Evolutionary conservation across 2,797 vertebrate species (phyloP), one percentile per base, ranked within the genome.

Genomic region (Syncerus caffer): DNA sequence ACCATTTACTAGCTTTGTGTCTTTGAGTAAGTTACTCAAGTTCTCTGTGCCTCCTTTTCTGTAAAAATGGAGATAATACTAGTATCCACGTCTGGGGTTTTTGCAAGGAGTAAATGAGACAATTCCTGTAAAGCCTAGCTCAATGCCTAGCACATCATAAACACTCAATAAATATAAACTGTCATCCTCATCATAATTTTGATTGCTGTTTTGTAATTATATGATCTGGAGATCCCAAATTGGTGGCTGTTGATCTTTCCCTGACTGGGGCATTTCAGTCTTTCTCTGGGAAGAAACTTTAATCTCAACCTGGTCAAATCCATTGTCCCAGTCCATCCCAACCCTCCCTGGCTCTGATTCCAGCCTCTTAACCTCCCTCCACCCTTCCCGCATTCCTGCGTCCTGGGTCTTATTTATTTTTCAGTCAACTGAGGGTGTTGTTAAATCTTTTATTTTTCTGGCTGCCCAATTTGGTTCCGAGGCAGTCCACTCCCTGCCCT

Each of bases 371-470:
- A 38, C 85, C 25, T 92, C 47, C 71, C 96, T 97, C 98, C 95
- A 93, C 96, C 96, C 97, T 95, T 95, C 92, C 74, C 11, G 0
- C 97, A 98, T 98, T 98, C 97, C 93, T 97, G 93, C 0, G 3
- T 83, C 94, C 42, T 94, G 92, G 95, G 57, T 89, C 91, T 88
- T 97, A 96, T 96, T 97, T 98, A 97, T 97, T 98, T 97, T 97
- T 95, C 96, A 97, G 97, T 91, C 89, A 27, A 64, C 88, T 47
- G 42, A 98, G 95, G 97, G 95, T 97, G 98, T 96, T 96, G 97
- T 97, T 98, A 95, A 97, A 96, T 51, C 97, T 97, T 94, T 96
- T 96, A 51, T 97, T 97, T 96, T 97, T 90, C 97, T 97, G 92
- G 95, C 88, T 91, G 96, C 97, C 88, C 23, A 7, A 6, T 96